phyloP scores from a whole-genome alignment of 1,140 invertebrate species.

The Drosophila bipectinata region DNA sequence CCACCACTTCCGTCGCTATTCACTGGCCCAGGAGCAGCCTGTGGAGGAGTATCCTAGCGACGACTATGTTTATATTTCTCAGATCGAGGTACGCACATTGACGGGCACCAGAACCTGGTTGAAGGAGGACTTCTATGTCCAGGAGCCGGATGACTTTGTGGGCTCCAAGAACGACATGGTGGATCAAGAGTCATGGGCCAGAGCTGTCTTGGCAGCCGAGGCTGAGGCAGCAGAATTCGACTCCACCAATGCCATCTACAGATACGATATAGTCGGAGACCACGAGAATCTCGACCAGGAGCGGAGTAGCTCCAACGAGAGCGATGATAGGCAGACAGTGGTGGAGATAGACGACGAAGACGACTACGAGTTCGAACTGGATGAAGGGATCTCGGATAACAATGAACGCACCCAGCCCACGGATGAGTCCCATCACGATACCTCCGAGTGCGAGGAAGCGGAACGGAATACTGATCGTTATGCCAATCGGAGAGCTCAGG shows the following conservation, averaged over 20 bases:
- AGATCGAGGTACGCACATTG: slow-evolving; percentile 70
- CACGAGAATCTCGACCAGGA: slow-evolving; percentile 28
- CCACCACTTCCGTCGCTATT: slow-evolving; percentile 77
- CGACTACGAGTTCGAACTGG: slow-evolving; percentile 71
- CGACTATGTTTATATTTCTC: slow-evolving; percentile 74
- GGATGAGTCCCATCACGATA: slow-evolving; percentile 79
- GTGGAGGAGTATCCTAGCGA: slow-evolving; percentile 79
- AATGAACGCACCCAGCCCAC: slow-evolving; percentile 78
- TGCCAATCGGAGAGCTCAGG: slow-evolving; percentile 66
- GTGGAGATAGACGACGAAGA: slow-evolving; percentile 79
- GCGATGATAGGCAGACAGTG: slow-evolving; percentile 80
- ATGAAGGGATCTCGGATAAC: slow-evolving; percentile 79
- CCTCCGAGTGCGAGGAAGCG: slow-evolving; percentile 79
- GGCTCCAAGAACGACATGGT: slow-evolving; percentile 11
- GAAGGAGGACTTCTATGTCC: slow-evolving; percentile 70
- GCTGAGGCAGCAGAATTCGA: slow-evolving; percentile 68
- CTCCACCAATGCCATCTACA: slow-evolving; percentile 66
- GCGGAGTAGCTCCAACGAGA: slow-evolving; percentile 63
- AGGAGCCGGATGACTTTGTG: slow-evolving; percentile 24
- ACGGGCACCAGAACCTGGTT: slow-evolving; percentile 73
- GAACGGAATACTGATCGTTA: slow-evolving; percentile 79
- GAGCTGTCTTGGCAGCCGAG: slow-evolving; percentile 55
- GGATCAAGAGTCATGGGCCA: slow-evolving; percentile 43
- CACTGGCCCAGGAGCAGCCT: slow-evolving; percentile 73
- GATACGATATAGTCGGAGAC: slow-evolving; percentile 50